phyloP scores from a whole-genome alignment of 2,797 vertebrate genomes.

The Malurus splendens region DNA sequence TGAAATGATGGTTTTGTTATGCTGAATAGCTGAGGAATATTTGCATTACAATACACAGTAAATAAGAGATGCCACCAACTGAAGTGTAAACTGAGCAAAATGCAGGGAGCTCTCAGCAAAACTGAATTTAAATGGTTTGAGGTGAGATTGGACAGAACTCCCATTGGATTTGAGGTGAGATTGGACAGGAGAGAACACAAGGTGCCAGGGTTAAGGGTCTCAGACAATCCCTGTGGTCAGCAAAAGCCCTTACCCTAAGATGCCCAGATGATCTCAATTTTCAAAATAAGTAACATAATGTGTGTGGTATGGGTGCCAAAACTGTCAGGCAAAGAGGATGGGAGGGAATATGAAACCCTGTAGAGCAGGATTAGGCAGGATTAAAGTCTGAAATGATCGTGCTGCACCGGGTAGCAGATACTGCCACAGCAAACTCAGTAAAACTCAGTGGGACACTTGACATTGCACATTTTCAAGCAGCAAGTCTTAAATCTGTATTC shows the following conservation, averaged over 20 bases:
- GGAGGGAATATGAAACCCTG: not conserved
- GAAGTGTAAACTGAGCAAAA: constrained; percentile 10
- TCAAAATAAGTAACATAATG: not conserved
- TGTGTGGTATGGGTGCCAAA: not conserved
- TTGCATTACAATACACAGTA: constrained; percentile 12
- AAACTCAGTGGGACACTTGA: constrained; percentile 37
- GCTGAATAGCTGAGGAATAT: constrained; percentile 13
- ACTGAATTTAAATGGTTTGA: not conserved
- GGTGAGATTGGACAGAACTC: not conserved
- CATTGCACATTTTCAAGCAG: constrained; percentile 29
- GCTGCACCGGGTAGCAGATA: not conserved
- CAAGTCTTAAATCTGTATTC: constrained; percentile 39
- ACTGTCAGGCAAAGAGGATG: not conserved
- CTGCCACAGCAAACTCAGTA: constrained; percentile 21
- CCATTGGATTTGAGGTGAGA: not conserved
- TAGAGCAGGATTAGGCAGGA: constrained; percentile 33
- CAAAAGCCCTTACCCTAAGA: not conserved
- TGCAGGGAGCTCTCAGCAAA: not conserved
- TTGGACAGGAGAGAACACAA: not conserved
- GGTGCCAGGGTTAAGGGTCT: not conserved
- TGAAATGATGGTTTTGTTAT: not conserved
- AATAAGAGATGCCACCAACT: not conserved
- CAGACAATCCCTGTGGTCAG: not conserved
- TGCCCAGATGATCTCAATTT: not conserved
- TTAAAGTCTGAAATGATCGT: constrained; percentile 39